A percentile compares a stretch with the other conserved stretches of the same genome.
Evolutionary conservation across 2,888 invertebrate genomes (phyloP).

Genomic region (Zootermopsis nevadensis): DNA sequence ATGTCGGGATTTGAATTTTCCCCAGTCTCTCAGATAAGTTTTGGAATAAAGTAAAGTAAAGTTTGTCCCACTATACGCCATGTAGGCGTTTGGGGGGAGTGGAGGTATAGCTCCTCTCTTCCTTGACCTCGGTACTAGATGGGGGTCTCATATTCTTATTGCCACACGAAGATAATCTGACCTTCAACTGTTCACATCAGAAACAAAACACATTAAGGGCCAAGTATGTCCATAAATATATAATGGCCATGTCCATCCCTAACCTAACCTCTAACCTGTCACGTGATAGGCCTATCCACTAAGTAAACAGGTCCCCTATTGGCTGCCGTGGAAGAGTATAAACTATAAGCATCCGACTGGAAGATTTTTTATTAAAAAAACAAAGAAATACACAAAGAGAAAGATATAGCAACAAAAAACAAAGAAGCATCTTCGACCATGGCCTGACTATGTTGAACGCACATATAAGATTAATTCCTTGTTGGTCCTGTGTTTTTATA

Average conservation of each 20-base stretch:
- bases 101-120: too few species aligned
- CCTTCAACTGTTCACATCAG: too few species aligned
- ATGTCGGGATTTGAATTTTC: too few species aligned
- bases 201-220: background rate
- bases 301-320: conserved; percentile 42
- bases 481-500: conserved; percentile 35
- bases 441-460: conserved; percentile 14
- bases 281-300: conserved; percentile 36
- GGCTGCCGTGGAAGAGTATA: conserved; percentile 38
- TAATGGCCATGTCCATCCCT: conserved; percentile 14
- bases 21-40: too few species aligned
- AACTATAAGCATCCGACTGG: conserved; percentile 36
- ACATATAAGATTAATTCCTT: conserved; percentile 46
- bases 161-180: too few species aligned
- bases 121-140: too few species aligned
- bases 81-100: too few species aligned
- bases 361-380: conserved; percentile 25
- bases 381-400: conserved; percentile 23
- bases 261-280: conserved; percentile 41
- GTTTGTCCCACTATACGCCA: too few species aligned
- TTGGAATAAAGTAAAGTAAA: too few species aligned
- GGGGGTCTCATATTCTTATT: too few species aligned
- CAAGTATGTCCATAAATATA: background rate
- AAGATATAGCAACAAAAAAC: conserved; percentile 24
- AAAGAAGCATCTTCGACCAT: conserved; percentile 3